Conservation (phyloP, 2,113 vertebrate species). For the Trinectes maculatus region DNA sequence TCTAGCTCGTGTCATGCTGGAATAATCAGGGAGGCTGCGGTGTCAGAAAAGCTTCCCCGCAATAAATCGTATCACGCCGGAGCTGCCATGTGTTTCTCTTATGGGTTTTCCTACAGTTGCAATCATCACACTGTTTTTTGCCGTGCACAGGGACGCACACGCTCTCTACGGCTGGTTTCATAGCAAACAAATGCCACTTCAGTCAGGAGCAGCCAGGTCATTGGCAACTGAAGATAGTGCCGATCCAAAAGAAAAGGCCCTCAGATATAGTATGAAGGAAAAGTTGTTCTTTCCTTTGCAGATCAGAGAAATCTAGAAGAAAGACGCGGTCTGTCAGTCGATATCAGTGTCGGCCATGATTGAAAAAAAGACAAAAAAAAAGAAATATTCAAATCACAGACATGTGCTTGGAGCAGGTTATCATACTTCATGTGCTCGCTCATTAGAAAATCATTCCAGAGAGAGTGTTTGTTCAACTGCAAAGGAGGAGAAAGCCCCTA, state of each 20-base stretch:
- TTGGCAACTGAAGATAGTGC: slow-evolving; percentile 32
- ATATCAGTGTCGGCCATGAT: no score
- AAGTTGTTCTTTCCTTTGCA: background rate
- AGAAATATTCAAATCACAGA: no score
- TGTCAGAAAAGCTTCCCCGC: slow-evolving; percentile 49
- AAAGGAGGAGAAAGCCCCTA: no score
- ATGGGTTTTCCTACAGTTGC: slow-evolving; percentile 30
- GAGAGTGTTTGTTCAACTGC: slow-evolving; percentile 30
- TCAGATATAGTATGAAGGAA: background rate
- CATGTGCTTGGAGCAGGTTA: slow-evolving; percentile 2
- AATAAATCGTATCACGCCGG: slow-evolving; percentile 54
- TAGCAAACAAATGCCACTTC: background rate
- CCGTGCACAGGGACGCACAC: background rate
- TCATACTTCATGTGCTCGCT: slow-evolving; percentile 16
- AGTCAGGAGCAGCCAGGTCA: background rate
- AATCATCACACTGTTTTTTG: background rate
- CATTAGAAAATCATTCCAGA: slow-evolving; percentile 23
- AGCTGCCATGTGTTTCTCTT: slow-evolving; percentile 48
- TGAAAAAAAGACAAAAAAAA: no score
- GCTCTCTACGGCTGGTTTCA: slow-evolving; percentile 26
- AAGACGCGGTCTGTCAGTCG: background rate
- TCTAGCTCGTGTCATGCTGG: slow-evolving; percentile 56
- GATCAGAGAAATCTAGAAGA: background rate
- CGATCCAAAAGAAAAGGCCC: slow-evolving; percentile 5
- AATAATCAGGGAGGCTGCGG: slow-evolving; percentile 53